Evolutionary conservation across 2,797 vertebrate genomes (phyloP), one percentile per base, ranked within the genome.

Genomic region (Enteromius argenteus): DNA sequence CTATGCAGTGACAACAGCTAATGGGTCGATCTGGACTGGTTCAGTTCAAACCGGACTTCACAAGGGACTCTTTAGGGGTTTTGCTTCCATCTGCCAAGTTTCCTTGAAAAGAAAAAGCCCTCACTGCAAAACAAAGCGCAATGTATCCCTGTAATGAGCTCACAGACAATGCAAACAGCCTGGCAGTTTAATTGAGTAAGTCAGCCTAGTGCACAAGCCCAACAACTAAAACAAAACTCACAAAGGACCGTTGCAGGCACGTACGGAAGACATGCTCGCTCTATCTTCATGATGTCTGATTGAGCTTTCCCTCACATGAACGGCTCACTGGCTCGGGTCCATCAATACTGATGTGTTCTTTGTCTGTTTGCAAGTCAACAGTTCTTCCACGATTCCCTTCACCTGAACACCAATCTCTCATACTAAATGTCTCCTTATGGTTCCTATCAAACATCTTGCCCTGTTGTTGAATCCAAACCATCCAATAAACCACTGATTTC

Each of bases 81-180:
- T 81, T 64, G 23, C 84, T 58, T 42, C 82, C 68, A 78, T 85
- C 81, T 79, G 84, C 86, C 77, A 81, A 66, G 32, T 64, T 82
- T 79, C 73, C 68, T 82, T 89, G 91, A 92, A 90, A 86, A 87
- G 74, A 51, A 27, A 53, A 80, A 84, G 73, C 74, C 42, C 80
- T 81, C 51, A 21, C 46, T 64, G 81, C 78, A 80, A 85, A 80
- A 89, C 88, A 86, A 88, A 86, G 75, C 80, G 74, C 88, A 92
- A 89, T 90, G 89, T 83, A 89, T 81, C 74, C 60, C 60, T 79
- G 90, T 94, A 94, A 94, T 93, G 93, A 95, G 93, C 90, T 85
- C 88, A 88, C 86, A 91, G 89, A 91, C 89, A 81, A n/a, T 60
- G 46, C 89, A 86, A 91, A 91, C 86, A 71, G 86, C 86, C 75